Conservation (phyloP, 2,797 vertebrate species). For the Sebastes matsubarae region DNA sequence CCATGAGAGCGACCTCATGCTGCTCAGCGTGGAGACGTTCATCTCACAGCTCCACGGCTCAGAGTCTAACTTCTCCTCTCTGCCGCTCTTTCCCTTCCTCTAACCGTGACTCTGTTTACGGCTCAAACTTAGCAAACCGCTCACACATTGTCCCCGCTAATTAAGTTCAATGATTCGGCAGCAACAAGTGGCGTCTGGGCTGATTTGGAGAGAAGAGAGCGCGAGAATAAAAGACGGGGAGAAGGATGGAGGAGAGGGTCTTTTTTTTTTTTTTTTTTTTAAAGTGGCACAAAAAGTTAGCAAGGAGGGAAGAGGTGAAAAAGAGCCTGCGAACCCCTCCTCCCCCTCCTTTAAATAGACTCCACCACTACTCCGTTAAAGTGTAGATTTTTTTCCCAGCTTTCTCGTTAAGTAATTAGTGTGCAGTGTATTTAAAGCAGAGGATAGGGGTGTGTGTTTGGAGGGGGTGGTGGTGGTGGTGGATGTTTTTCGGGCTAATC, state of each 20-base stretch:
- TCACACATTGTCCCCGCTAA: slow-evolving; percentile 81
- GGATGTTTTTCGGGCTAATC: slow-evolving; percentile 85
- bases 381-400: slow-evolving; percentile 70
- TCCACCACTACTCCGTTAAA: slow-evolving; percentile 45
- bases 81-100: slow-evolving; percentile 1
- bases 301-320: slow-evolving; percentile 45
- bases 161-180: slow-evolving; percentile 79
- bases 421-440: slow-evolving; percentile 89
- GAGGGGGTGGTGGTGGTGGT: neutral
- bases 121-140: slow-evolving; percentile 58
- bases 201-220: slow-evolving; percentile 23
- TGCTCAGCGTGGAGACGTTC: slow-evolving; percentile 33
- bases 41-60: slow-evolving; percentile 21
- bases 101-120: slow-evolving; percentile 43
- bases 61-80: slow-evolving; percentile 27
- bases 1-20: slow-evolving; percentile 51
- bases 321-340: slow-evolving; percentile 6
- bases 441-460: slow-evolving; percentile 66
- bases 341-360: slow-evolving; percentile 51
- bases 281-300: slow-evolving; percentile 55
- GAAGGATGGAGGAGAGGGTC: slow-evolving; percentile 17
- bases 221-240: slow-evolving; percentile 13
- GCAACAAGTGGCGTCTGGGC: slow-evolving; percentile 77
- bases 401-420: slow-evolving; percentile 92
- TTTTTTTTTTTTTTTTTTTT: slow-evolving; percentile 17